Conservation (phyloP, 2,113 vertebrate species). For the Diphyllodes magnificus region DNA sequence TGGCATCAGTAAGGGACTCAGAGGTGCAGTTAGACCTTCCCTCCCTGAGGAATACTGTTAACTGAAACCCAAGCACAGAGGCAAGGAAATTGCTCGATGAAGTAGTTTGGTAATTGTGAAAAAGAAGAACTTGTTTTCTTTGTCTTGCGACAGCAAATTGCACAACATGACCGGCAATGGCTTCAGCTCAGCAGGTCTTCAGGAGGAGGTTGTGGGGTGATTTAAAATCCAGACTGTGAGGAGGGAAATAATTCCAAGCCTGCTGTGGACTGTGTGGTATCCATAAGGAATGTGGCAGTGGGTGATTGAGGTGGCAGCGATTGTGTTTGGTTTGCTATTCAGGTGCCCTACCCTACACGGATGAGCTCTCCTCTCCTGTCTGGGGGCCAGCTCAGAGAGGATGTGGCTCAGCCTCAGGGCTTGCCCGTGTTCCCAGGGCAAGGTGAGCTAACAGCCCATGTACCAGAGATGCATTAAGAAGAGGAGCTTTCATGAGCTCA, state of each 20-base stretch:
- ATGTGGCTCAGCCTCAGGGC: not conserved
- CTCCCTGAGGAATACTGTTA: conserved; percentile 14
- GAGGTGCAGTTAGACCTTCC: not conserved
- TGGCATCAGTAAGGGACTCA: not conserved
- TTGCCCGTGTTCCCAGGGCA: not conserved
- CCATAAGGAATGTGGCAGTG: not conserved
- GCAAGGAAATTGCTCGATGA: conserved; percentile 40
- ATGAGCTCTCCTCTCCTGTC: not conserved
- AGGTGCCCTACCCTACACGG: rapidly evolving
- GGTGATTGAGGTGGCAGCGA: not conserved
- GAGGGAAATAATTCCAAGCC: not conserved
- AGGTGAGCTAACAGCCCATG: not conserved
- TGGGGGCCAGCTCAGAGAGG: not conserved
- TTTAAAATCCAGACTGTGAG: not conserved
- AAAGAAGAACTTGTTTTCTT: conserved; percentile 63
- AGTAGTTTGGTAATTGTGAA: conserved; percentile 47
- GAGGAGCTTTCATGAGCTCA: not conserved
- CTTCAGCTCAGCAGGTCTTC: not conserved
- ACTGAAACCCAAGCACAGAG: conserved; percentile 4
- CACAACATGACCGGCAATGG: not conserved
- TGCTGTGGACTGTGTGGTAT: not conserved
- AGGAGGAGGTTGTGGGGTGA: not conserved
- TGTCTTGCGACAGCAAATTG: conserved; percentile 45
- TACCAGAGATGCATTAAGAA: not conserved
- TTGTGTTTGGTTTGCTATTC: not conserved